Evolutionary conservation across 2,113 vertebrate genomes (phyloP).

Genomic region (Sarotherodon lohbergeri): DNA sequence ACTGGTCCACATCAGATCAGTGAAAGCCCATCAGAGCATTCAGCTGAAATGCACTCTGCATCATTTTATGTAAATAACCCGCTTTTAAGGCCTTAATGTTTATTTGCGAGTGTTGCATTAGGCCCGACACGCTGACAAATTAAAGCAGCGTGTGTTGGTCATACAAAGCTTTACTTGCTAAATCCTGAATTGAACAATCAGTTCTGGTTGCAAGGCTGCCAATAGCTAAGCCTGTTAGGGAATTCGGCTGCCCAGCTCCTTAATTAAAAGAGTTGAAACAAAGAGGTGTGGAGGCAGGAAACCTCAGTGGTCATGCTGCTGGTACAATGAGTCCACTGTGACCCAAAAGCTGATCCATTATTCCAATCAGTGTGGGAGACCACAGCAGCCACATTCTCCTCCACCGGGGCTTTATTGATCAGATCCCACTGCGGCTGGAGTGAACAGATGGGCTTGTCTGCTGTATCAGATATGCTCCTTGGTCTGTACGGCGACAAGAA

Average conservation of each 20-base stretch:
- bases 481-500: neutral
- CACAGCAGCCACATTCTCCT: slow-evolving; percentile 36
- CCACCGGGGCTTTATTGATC: slow-evolving; percentile 66
- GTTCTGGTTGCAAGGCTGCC: slow-evolving; percentile 51
- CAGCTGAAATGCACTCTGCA: slow-evolving; percentile 10
- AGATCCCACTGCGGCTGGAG: slow-evolving; percentile 35
- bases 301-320: slow-evolving; percentile 57
- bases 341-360: slow-evolving; percentile 67
- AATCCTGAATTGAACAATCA: slow-evolving; percentile 62
- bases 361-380: slow-evolving; percentile 58
- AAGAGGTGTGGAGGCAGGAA: slow-evolving; percentile 57
- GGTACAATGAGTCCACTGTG: slow-evolving; percentile 63
- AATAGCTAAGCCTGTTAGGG: slow-evolving; percentile 66
- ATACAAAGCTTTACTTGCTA: slow-evolving; percentile 47
- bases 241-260: slow-evolving; percentile 58
- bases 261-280: slow-evolving; percentile 69
- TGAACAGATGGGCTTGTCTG: slow-evolving; percentile 55
- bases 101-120: neutral
- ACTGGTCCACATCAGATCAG: slow-evolving; percentile 40
- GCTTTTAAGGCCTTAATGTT: neutral
- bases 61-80: neutral
- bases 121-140: slow-evolving; percentile 23
- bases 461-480: slow-evolving; percentile 32
- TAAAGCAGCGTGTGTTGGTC: slow-evolving; percentile 31
- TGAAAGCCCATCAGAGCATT: slow-evolving; percentile 36